Evolutionary conservation across 2,888 invertebrate species (phyloP), one percentile per base, ranked within the genome.

Genomic region (Alsophila aescularia): DNA sequence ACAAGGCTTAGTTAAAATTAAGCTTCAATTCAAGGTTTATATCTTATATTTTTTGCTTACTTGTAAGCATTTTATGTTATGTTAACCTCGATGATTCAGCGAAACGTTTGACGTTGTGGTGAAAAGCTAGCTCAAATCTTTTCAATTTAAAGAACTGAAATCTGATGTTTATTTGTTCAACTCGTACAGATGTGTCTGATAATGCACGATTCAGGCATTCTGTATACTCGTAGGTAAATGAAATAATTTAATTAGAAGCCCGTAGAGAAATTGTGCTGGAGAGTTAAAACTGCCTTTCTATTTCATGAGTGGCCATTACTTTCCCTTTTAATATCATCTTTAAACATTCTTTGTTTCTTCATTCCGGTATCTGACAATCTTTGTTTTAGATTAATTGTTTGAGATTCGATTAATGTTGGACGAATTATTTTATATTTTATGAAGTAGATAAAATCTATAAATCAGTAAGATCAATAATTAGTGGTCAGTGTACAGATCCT

Each of bases 171-270:
- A 32, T 32, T 32, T 32, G 3, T 31, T 31, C 14, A 14, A 14
- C 2, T 35, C 3, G 14, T 35, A 12, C 9, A 44, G 13, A 40
- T 52, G 16, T 27, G n/a, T n/a, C 31, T n/a, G 32, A 12, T 29
- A 37, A 21, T 42, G 40, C 21, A 58, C 58, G 41, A 64, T 55
- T 60, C 67, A 62, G 53, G 50, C 59, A 67, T 58, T 62, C 68
- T 60, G 64, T 73, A 75, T 73, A n/a, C n/a, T n/a, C n/a, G n/a
- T n/a, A n/a, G n/a, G n/a, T n/a, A 64, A 65, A 57, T 55, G 67
- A 70, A 75, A 70, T 81, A 84, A 84, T 81, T 81, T 68, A 81
- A 84, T 82, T 81, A 83, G 76, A 74, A 71, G 70, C 69, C 66
- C 65, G 62, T 54, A 51, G 72, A 70, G 77, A 77, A 79, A 81